phyloP scores from a whole-genome alignment of 1,140 invertebrate species.

The Heliconius nattereri region DNA sequence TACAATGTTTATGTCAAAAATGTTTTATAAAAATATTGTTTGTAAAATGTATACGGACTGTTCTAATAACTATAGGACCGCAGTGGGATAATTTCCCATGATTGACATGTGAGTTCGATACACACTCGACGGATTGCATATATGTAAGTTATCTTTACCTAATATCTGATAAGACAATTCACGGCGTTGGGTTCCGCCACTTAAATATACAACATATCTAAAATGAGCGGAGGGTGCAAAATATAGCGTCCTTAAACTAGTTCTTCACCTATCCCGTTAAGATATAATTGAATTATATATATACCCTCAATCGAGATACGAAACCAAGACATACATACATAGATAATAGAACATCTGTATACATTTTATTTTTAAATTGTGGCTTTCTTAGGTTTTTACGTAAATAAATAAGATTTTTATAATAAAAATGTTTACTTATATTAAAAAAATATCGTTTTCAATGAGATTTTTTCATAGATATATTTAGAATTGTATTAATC shows the following conservation, averaged over 20 bases:
- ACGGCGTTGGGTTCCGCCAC: not conserved
- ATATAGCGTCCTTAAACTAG: not conserved
- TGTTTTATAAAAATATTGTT: not conserved
- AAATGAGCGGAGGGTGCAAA: no score
- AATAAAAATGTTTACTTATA: no score
- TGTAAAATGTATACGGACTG: not conserved
- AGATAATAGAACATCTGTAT: not conserved
- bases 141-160: not conserved
- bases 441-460: no score
- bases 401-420: not conserved
- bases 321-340: not conserved
- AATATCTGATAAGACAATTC: no score
- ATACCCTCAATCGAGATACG: not conserved
- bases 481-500: no score
- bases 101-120: not conserved
- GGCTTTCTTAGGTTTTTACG: not conserved
- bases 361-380: not conserved
- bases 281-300: not conserved
- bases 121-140: not conserved
- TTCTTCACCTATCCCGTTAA: no score
- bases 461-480: no score
- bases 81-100: no score
- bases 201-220: not conserved
- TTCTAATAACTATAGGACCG: not conserved
- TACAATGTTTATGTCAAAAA: slow-evolving; percentile 26